Evolutionary conservation across 1,140 invertebrate species (phyloP), one percentile per base, ranked within the genome.

Genomic region (Arion vulgaris): DNA sequence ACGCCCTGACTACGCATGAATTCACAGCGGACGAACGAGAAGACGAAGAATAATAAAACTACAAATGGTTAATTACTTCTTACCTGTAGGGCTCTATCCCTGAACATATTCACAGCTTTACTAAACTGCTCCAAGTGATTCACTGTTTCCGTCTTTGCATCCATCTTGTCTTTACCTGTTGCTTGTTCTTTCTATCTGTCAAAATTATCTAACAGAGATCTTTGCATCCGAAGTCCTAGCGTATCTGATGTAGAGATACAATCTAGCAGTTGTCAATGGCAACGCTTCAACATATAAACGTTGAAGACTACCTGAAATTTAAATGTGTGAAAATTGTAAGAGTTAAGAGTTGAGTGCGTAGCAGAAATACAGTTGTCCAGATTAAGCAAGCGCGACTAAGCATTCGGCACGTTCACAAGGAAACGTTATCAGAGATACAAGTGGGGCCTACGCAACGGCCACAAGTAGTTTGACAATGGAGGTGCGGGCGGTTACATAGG

Each of bases 91-190:
- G 71, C 83, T 66, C 89, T 88, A 57, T 91, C 88, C 4, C 90
- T 80, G 57, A 87, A 85, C 75, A 88, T 87, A 77, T 88, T 86
- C 78, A 91, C 82, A 19, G 86, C 87, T 77, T 87, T 86, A 74
- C 89, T 90, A 69, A 91, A 88, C 66, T 89, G 88, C 80, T 91
- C 90, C 38, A 89, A 75, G 74, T 89, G 87, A 81, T 90, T 90
- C 34, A 85, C 85, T 62, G 87, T 53, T 51, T 73, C 84, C 45
- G 53, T 34, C 73, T 28, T 62, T 26, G 15, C 62, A 36, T 83
- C 82, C 68, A 83, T 74, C 11, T 32, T 68, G 51, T 72, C 36
- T 28, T 1, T 41, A 1, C 26, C 1, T 17, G n/a, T 69, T 13
- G 49, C 17, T 78, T n/a, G 23, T 17, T 28, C 19, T 23, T 17